Percentiles rank a stretch among this genome's conserved stretches.
phyloP scores from a whole-genome alignment of 2,888 invertebrate species.

The Pseudococcus longispinus region DNA sequence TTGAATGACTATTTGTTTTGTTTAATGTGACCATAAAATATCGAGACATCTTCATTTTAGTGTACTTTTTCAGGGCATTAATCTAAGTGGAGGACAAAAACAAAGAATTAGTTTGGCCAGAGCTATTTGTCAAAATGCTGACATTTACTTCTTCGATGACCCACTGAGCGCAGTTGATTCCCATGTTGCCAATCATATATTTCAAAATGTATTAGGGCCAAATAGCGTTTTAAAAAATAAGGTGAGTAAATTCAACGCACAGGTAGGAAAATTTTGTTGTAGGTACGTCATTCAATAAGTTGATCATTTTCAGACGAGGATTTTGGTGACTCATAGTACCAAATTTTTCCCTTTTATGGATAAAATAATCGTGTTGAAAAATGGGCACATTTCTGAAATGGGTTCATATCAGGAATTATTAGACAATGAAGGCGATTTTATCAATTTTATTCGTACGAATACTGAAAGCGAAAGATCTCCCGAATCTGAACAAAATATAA shows the following conservation, averaged over 20 bases:
- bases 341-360: slow-evolving; percentile 91
- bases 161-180: slow-evolving; percentile 77
- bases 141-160: slow-evolving; percentile 93
- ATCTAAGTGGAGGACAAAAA: slow-evolving; percentile 90
- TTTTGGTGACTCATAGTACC: slow-evolving; percentile 94
- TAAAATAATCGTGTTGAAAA: slow-evolving; percentile 85
- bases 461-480: not conserved
- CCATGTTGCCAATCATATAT: slow-evolving; percentile 72
- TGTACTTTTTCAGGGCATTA: slow-evolving; percentile 71
- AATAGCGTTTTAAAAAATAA: slow-evolving; percentile 63
- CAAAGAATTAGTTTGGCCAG: slow-evolving; percentile 90
- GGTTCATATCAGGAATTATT: slow-evolving; percentile 91
- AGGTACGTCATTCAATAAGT: not conserved
- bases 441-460: slow-evolving; percentile 61
- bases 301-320: slow-evolving; percentile 70
- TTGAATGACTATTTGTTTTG: no score
- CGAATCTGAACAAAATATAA: not conserved
- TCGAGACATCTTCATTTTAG: no score
- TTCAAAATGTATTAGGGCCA: slow-evolving; percentile 70
- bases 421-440: slow-evolving; percentile 79
- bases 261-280: not conserved
- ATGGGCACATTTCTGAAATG: slow-evolving; percentile 85
- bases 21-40: no score
- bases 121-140: slow-evolving; percentile 87
- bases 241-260: slow-evolving; percentile 56